Evolutionary conservation across 2,113 vertebrate species (phyloP).

Genomic region (Sitta europaea): DNA sequence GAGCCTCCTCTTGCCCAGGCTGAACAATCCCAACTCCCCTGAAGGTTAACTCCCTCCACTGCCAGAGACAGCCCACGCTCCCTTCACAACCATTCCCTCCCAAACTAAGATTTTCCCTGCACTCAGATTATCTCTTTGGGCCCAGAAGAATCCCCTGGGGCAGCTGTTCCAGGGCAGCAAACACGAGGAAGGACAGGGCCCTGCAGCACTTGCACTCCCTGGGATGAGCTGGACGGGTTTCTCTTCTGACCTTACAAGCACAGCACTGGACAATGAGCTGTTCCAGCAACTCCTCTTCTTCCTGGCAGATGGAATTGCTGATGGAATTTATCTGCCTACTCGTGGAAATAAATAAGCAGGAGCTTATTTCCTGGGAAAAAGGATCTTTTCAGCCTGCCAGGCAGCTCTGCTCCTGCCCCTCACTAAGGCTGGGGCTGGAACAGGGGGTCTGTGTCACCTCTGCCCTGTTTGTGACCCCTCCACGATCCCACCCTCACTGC

Average conservation of each 20-base stretch:
- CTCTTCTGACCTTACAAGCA: neutral
- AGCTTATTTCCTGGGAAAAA: neutral
- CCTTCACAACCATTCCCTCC: neutral
- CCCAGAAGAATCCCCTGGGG: neutral
- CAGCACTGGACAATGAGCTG: neutral
- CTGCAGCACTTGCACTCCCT: neutral
- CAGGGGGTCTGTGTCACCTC: neutral
- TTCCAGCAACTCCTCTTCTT: slow-evolving; percentile 20
- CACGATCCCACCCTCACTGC: neutral
- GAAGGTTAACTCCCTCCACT: neutral
- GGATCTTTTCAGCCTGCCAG: neutral
- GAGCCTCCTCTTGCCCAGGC: neutral
- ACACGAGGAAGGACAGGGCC: neutral
- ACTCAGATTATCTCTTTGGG: slow-evolving; percentile 19
- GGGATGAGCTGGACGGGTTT: neutral
- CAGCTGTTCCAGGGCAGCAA: slow-evolving; percentile 33
- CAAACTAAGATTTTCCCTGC: slow-evolving; percentile 17
- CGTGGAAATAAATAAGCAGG: neutral
- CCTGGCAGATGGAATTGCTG: neutral
- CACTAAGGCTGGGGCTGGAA: accelerated
- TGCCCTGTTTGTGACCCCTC: neutral
- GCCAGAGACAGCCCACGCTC: neutral
- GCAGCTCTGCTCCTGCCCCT: neutral
- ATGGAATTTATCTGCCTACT: neutral
- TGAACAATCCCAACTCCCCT: neutral